Evolutionary conservation across 2,113 vertebrate genomes (phyloP).

Genomic region (Leptobrachium ailaonicum): DNA sequence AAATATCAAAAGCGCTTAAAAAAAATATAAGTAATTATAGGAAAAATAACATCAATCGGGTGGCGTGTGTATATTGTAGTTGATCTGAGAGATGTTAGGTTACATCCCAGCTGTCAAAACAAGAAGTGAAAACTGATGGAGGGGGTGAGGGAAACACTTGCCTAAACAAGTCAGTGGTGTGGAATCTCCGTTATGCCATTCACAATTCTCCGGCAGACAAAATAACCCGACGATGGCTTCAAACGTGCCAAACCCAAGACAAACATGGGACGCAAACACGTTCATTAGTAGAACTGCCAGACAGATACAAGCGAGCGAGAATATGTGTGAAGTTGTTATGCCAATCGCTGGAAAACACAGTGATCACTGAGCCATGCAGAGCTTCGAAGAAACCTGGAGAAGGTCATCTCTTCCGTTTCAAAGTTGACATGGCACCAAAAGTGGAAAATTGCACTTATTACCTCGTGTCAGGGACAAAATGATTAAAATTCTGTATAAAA

Average conservation of each 20-base stretch:
- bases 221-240: neutral
- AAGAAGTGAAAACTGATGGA: neutral
- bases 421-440: too few species aligned
- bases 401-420: too few species aligned
- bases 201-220: constrained; percentile 13
- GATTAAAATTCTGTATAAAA: too few species aligned
- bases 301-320: too few species aligned
- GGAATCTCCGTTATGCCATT: constrained; percentile 3
- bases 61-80: neutral
- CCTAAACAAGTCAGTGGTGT: neutral
- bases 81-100: neutral
- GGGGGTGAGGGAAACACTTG: neutral
- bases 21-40: neutral
- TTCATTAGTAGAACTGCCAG: constrained; percentile 15
- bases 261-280: neutral
- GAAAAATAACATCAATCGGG: neutral
- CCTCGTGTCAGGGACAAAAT: too few species aligned
- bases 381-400: too few species aligned
- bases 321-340: too few species aligned
- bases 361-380: too few species aligned
- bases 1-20: neutral
- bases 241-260: neutral
- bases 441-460: too few species aligned
- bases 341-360: too few species aligned
- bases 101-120: neutral